Percentiles rank a stretch among this genome's conserved stretches.
Evolutionary conservation across 2,888 invertebrate genomes (phyloP).

Genomic region (Drosophila macrospina): DNA sequence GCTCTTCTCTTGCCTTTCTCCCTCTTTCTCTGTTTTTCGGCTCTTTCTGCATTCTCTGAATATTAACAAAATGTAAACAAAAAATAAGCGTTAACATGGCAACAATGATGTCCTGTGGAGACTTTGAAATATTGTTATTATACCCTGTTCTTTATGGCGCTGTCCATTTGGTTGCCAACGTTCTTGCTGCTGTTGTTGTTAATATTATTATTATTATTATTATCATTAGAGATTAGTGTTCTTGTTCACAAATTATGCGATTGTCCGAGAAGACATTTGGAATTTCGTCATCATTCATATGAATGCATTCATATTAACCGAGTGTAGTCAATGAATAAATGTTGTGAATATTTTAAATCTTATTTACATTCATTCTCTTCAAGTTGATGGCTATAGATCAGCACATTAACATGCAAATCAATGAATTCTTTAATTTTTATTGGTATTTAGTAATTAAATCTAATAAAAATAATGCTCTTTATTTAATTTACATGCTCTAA

Average conservation of each 20-base stretch:
- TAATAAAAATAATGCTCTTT: too few species aligned
- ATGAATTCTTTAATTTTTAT: too few species aligned
- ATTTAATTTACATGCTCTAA: too few species aligned
- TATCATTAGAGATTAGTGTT: slow-evolving; percentile 2
- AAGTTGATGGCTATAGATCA: too few species aligned
- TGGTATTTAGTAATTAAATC: too few species aligned
- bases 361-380: too few species aligned
- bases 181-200: slow-evolving; percentile 19
- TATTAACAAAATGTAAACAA: slow-evolving; percentile 75
- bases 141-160: slow-evolving; percentile 81
- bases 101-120: slow-evolving; percentile 85
- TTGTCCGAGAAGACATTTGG: slow-evolving; percentile 10
- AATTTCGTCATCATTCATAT: slow-evolving; percentile 11
- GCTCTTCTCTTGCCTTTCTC: neutral
- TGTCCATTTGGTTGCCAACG: slow-evolving; percentile 60
- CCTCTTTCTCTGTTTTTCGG: neutral
- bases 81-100: slow-evolving; percentile 85
- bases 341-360: too few species aligned
- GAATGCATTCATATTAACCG: too few species aligned
- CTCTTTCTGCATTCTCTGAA: slow-evolving; percentile 3
- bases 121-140: slow-evolving; percentile 85
- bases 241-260: slow-evolving; percentile 15
- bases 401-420: too few species aligned
- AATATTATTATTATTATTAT: slow-evolving; percentile 14
- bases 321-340: too few species aligned